Base-by-base conservation (phyloP, 2,888 invertebrate species). In the Drosophila parthenogenetica region DNA sequence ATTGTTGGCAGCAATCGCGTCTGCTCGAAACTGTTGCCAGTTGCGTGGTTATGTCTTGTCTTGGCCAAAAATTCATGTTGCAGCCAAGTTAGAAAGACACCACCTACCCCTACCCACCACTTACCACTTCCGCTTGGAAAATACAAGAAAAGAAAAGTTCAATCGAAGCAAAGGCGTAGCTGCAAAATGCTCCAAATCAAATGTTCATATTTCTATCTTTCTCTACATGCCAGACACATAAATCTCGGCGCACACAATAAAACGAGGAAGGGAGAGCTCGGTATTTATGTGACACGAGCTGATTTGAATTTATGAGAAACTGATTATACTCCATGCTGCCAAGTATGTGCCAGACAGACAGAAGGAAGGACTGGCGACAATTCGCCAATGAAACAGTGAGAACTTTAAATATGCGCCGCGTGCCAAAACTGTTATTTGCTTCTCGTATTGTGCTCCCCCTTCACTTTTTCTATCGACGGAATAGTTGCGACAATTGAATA, bases 281-380 rank as follows among this genome's bases (percentile, higher is more conserved):
- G 53, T 60, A 64, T 72, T 72, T 63, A 48, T 63, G 63, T 54
- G 60, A 53, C 66, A 45, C 68, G 73, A 67, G 67, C 72, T 84
- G 91, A 84, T 89, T 89, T 87, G 76, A 91, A 90, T 91, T 90
- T 91, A 91, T 90, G 88, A 71, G 78, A 86, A 90, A 90, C 85
- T 86, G 90, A 90, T 91, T 89, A 89, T 82, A 51, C 25, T 46
- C 49, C 49, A 58, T 32, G 64, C 54, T 67, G 76, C 73, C 63
- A 40, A 57, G 45, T 45, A 49, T 16, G 42, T 46, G 39, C 7
- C 64, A 42, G 40, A 13, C 35, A 61, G 49, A 11, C 42, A 22
- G 42, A 14, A 8, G 17, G 2, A 5, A 16, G 17, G n/a, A 43
- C 39, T n/a, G 63, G 43, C 37, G 65, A 70, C 77, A 40, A 60